Base-by-base conservation (phyloP, 2,888 invertebrate genomes). In the Troides oblongomaculatus region DNA sequence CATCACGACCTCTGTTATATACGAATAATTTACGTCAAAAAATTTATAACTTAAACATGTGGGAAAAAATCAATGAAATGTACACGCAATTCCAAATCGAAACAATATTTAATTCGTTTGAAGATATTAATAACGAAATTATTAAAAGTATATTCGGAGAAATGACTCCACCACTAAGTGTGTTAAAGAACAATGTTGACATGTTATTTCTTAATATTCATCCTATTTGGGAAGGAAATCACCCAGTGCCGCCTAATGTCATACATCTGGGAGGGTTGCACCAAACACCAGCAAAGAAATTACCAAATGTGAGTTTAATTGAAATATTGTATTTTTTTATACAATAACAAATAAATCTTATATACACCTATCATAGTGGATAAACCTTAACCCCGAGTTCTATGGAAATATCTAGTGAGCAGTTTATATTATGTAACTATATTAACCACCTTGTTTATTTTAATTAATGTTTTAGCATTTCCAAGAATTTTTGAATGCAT, bases 121-220 rank as follows among this genome's bases (percentile, higher is more conserved):
- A 18, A 18, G 14, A 18, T 50, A 57, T 18, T 1, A 1, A 57
- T 6, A 57, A 57, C 23, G 7, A 57, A 21, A 57, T 57, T 23
- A 23, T 57, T n/a, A n/a, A 57, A 57, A 57, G 21, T 21, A 23
- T 57, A 23, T 7, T 57, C 23, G 57, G 57, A 21, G n/a, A 57
- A 21, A 57, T 21, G 2, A 57, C 18, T 21, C 23, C 57, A 23
- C 21, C n/a, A 10, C 57, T n/a, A 2, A 57, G 21, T 12, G n/a
- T 21, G 6, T 21, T 57, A 57, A 57, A 57, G 21, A 23, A 57
- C 10, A 57, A 57, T 21, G 73, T 84, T n/a, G 81, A 81, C 17
- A 79, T 85, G 81, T 50, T 83, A 46, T 79, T 88, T 66, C 63
- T 85, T 1, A 89, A 88, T 72, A 75, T 77, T 3, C 81, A 88